Conservation (phyloP, 2,797 vertebrate genomes). For the Chelon labrosus region DNA sequence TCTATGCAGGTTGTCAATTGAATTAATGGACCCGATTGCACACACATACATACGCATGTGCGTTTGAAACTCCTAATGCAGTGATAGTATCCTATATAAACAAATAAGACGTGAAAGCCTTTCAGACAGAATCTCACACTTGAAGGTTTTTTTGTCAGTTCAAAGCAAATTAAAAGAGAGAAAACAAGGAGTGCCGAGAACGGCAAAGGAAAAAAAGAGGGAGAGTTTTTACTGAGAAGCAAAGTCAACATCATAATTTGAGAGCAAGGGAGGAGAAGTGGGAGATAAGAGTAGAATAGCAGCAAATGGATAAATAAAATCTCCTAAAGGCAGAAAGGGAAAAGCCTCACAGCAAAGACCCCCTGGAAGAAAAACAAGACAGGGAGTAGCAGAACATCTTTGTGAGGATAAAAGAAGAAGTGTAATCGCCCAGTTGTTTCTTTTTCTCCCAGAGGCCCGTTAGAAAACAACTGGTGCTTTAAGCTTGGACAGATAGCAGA, state of each 20-base stretch:
- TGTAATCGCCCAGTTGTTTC: conserved; percentile 79
- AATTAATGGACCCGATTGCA: conserved; percentile 49
- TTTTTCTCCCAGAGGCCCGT: conserved; percentile 74
- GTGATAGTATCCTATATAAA: not conserved
- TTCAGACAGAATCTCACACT: conserved; percentile 44
- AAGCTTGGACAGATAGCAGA: conserved; percentile 82
- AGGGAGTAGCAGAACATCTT: conserved; percentile 69
- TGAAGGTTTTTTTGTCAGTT: conserved; percentile 33
- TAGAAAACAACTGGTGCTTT: conserved; percentile 80
- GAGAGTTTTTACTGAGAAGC: conserved; percentile 40
- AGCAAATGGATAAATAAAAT: conserved; percentile 63
- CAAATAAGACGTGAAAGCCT: conserved; percentile 22
- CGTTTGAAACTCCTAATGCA: conserved; percentile 17
- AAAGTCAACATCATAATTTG: conserved; percentile 64
- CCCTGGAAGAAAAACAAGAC: conserved; percentile 70
- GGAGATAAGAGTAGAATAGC: conserved; percentile 29
- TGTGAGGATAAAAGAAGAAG: conserved; percentile 74
- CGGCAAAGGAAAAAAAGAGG: conserved; percentile 28
- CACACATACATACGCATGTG: conserved; percentile 42
- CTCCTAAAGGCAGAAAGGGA: conserved; percentile 56
- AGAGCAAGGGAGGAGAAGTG: conserved; percentile 23
- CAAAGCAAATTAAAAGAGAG: conserved; percentile 33
- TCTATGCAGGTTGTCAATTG: conserved; percentile 25
- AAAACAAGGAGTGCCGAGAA: conserved; percentile 10
- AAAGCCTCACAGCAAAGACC: conserved; percentile 71